These are phyloP conservation scores for Sitophilus oryzae DNA, from an alignment of 1,140 invertebrate genomes.

Conservation along the genomic window DNA sequence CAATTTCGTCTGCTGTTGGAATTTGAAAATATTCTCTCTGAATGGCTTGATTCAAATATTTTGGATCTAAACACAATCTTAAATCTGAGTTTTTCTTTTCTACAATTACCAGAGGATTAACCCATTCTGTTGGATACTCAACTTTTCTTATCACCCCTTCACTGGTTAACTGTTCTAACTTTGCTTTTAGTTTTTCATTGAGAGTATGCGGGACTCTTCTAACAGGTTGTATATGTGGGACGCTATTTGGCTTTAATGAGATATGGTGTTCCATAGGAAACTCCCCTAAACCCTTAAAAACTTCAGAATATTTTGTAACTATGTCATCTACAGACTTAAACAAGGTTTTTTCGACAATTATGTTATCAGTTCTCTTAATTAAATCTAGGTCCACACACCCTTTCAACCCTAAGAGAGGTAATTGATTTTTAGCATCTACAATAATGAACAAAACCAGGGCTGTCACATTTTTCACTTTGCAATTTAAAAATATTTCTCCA, in stretches of 20 bases:
- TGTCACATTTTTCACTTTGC: not conserved
- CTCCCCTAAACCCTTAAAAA: slow-evolving; percentile 8
- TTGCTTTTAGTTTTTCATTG: no score
- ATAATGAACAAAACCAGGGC: no score
- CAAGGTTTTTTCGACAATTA: not conserved
- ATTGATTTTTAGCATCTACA: not conserved
- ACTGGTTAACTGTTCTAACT: no score
- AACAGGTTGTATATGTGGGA: not conserved
- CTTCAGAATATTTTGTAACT: no score
- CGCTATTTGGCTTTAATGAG: not conserved
- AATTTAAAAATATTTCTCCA: not conserved
- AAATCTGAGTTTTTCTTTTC: slow-evolving; percentile 6
- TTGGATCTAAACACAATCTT: slow-evolving; percentile 21
- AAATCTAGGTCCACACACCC: no score
- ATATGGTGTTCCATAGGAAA: slow-evolving; percentile 5
- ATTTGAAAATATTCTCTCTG: slow-evolving; percentile 29
- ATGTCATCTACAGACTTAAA: not conserved
- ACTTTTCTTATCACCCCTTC: slow-evolving; percentile 8
- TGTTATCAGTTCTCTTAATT: slow-evolving; percentile 1
- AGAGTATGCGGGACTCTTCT: slow-evolving; percentile 2
- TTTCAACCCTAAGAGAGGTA: no score
- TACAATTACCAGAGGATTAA: slow-evolving; percentile 9
- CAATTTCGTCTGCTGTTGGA: slow-evolving; percentile 29
- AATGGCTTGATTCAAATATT: slow-evolving; percentile 22
- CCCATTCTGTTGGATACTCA: slow-evolving; percentile 1